Percentiles rank a stretch among this genome's conserved stretches.
phyloP scores from a whole-genome alignment of 2,113 vertebrate genomes.

The Piprites chloris region DNA sequence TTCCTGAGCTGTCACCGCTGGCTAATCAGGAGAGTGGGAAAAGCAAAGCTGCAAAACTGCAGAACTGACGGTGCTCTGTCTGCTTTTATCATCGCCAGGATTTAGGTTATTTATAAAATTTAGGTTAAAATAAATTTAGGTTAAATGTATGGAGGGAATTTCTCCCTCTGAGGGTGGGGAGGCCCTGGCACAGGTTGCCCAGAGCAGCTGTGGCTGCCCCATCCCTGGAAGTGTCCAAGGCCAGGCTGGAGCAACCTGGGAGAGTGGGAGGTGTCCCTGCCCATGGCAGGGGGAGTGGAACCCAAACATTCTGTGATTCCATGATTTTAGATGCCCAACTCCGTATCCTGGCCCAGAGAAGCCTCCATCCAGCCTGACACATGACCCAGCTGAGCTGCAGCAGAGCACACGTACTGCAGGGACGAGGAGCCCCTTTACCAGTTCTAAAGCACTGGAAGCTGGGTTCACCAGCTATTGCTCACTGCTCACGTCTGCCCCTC shows the following conservation, averaged over 20 bases:
- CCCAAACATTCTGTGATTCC: not conserved
- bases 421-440: not conserved
- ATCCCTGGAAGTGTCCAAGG: not conserved
- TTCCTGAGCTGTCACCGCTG: constrained; percentile 66
- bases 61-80: accelerated
- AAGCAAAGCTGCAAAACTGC: not conserved
- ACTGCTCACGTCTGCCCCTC: not conserved
- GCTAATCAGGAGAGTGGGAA: not conserved
- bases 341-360: not conserved
- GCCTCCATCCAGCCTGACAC: not conserved
- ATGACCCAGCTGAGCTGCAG: not conserved
- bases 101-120: not conserved
- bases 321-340: not conserved
- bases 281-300: not conserved
- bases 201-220: not conserved
- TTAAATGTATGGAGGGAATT: not conserved
- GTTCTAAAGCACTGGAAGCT: not conserved
- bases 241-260: not conserved
- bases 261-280: not conserved
- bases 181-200: not conserved
- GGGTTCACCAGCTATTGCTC: not conserved
- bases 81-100: not conserved
- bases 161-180: accelerated
- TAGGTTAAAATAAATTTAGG: not conserved
- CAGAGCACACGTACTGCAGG: not conserved